Conservation (phyloP, 2,113 vertebrate genomes). For the Podilymbus podiceps region DNA sequence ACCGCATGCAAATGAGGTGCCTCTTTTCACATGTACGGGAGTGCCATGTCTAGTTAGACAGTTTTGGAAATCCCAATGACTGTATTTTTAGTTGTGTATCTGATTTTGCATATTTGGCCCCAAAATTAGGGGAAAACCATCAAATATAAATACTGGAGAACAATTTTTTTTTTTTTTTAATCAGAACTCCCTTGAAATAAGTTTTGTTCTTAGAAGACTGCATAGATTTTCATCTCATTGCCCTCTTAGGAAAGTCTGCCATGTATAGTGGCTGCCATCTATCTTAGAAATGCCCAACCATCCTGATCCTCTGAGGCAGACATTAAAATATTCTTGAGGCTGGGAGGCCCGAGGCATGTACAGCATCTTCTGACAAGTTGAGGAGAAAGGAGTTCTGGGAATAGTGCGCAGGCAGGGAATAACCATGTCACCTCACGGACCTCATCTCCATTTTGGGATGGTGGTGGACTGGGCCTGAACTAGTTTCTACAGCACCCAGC, state of each 20-base stretch:
- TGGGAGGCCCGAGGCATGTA: not conserved
- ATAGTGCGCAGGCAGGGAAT: not conserved
- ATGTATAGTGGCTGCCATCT: not conserved
- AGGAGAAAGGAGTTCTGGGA: not conserved
- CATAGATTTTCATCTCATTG: not conserved
- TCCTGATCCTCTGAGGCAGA: not conserved
- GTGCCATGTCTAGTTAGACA: not conserved
- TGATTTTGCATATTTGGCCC: not conserved
- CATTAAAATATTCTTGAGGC: not conserved
- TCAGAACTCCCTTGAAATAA: not conserved
- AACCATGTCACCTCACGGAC: not conserved
- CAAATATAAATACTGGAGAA: not conserved
- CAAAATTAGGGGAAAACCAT: not conserved
- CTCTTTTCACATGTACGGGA: not conserved
- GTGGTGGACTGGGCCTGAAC: not conserved
- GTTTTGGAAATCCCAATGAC: not conserved
- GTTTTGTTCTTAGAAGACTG: not conserved
- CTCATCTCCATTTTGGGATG: not conserved
- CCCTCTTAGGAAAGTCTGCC: not conserved
- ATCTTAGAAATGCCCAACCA: not conserved
- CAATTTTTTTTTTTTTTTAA: not conserved
- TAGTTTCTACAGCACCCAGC: not conserved
- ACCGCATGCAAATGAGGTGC: not conserved
- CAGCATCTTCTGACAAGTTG: accelerated
- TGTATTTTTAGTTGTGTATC: not conserved